Evolutionary conservation across 1,140 invertebrate species (phyloP), one percentile per base, ranked within the genome.

Genomic region (Drosophila pectinifera): DNA sequence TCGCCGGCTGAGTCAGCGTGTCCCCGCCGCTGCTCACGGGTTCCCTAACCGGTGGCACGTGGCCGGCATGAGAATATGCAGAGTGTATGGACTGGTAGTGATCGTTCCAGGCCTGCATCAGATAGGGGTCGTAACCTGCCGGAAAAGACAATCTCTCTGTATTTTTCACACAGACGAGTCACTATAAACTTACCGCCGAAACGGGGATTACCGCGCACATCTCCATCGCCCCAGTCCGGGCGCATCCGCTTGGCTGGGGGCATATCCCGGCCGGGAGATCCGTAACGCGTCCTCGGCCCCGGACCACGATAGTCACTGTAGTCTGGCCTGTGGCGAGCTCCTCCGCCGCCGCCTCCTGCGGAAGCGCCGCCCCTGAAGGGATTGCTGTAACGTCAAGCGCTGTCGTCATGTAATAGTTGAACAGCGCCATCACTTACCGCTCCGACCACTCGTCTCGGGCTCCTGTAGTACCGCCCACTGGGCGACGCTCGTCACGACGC

Each of bases 161-260:
- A 26, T 3, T 5, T 11, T 1, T 14, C 1, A 5, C 4, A 20
- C 4, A 14, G 18, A 36, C 3, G 5, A 18, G 6, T 6, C 3
- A 10, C 10, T 26, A 57, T 26, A 3, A 26, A 55, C 61, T 92
- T 92, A 72, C 93, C 92, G 14, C 92, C 92, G 41, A 93, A 93
- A 16, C 93, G 91, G 0, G 93, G 93, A 80, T 68, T 93, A 2
- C 64, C 42, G 1, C 90, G 80, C 57, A 83, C 78, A 34, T 91
- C 93, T 7, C 67, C 70, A 34, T 93, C 95, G 57, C 94, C 93
- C 96, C 96, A 97, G 41, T 97, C 96, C 8, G 94, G 93, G 26
- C 97, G 93, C 92, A 97, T 95, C 64, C 97, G 93, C 86, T 98
- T 98, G 76, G 95, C 94, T 1, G 96, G 95, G 5, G 96, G 96